Conservation (phyloP, 2,113 vertebrate genomes). For the Natator depressus region DNA sequence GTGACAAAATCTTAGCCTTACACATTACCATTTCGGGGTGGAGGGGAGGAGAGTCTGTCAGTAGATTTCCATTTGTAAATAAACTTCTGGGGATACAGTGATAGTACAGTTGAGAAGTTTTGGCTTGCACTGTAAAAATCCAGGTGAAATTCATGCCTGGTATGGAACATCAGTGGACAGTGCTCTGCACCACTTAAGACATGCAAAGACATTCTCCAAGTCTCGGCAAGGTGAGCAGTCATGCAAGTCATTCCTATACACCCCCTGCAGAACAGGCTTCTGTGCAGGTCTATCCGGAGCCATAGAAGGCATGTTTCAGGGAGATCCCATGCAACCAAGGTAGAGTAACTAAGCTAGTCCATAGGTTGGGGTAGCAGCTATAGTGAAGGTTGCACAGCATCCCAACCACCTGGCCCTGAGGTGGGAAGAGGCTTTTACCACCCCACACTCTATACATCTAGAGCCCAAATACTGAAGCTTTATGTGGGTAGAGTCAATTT, state of each 20-base stretch:
- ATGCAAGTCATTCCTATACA: no score
- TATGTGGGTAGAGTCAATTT: background rate
- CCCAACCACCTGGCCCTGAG: background rate
- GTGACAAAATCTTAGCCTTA: no score
- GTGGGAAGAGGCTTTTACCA: background rate
- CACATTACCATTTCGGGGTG: background rate
- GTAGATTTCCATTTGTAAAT: background rate
- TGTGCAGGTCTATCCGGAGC: no score
- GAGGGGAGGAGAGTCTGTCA: background rate
- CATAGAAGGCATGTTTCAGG: no score
- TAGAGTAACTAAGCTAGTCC: background rate
- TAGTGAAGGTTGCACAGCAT: background rate
- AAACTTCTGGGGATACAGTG: background rate
- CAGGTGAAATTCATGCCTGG: no score
- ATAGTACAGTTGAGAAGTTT: background rate
- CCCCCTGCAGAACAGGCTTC: no score
- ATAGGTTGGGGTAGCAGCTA: rapidly evolving
- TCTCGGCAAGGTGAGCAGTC: no score
- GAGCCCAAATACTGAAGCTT: background rate
- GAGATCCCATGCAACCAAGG: background rate
- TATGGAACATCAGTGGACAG: no score
- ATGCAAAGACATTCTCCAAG: no score
- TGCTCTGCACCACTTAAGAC: no score
- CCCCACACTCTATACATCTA: background rate
- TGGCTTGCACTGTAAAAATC: no score